phyloP scores from a whole-genome alignment of 2,113 vertebrate species.

The Microcebus jonahi region DNA sequence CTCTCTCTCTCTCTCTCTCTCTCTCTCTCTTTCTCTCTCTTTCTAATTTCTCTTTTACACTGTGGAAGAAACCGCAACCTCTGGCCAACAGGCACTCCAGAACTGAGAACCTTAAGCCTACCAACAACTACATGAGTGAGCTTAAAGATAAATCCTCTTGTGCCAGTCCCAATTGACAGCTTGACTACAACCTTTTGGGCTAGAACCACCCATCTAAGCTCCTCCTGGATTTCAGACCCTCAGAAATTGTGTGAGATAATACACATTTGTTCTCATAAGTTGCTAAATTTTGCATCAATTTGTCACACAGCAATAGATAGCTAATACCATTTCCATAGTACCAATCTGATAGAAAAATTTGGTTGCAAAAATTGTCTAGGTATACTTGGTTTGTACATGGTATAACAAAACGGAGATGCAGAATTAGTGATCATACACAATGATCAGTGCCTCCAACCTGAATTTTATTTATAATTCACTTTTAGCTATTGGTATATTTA shows the following conservation, averaged over 20 bases:
- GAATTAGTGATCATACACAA: background rate
- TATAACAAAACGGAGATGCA: background rate
- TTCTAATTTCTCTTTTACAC: background rate
- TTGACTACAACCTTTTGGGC: background rate
- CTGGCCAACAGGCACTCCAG: background rate
- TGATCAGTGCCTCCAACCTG: background rate
- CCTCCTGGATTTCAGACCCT: background rate
- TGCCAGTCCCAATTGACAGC: background rate
- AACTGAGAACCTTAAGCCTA: background rate
- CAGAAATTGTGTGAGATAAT: background rate
- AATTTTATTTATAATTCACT: background rate
- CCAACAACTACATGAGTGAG: background rate
- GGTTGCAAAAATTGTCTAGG: background rate
- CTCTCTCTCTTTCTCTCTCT: background rate
- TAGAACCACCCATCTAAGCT: background rate
- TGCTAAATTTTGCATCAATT: background rate
- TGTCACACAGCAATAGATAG: background rate
- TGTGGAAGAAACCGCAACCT: background rate
- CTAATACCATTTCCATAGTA: background rate
- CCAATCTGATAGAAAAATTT: background rate
- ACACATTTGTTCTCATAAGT: background rate
- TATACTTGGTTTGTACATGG: background rate
- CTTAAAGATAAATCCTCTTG: background rate
- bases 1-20: background rate
- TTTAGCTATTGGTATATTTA: background rate